A percentile compares a stretch with the other conserved stretches of the same genome.
Conservation (phyloP, 2,797 vertebrate species). For the Myotis daubentonii region DNA sequence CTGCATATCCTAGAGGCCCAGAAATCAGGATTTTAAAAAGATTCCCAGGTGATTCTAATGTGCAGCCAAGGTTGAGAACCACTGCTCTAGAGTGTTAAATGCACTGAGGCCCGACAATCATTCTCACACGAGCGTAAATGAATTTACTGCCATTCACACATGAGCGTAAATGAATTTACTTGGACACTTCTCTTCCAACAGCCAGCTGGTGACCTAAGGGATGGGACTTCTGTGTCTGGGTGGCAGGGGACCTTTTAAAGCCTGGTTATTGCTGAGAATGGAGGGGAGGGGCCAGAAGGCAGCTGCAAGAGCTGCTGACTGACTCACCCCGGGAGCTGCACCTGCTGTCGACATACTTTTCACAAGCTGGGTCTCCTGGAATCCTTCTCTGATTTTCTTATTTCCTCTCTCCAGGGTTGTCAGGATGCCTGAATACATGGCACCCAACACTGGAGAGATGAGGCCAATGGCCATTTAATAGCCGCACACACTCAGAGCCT, state of each 20-base stretch:
- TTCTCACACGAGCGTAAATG: not conserved
- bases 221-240: constrained; percentile 36
- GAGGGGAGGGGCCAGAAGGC: not conserved
- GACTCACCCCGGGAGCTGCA: not conserved
- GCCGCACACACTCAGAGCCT: not conserved
- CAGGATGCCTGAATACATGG: not conserved
- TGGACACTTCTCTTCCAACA: not conserved
- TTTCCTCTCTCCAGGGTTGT: not conserved
- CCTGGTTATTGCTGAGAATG: not conserved
- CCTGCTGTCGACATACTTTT: not conserved
- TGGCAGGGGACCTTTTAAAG: not conserved
- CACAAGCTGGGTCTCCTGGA: not conserved
- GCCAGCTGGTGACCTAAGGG: not conserved
- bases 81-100: not conserved
- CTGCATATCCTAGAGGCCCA: no score
- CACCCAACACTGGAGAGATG: not conserved
- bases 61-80: no score
- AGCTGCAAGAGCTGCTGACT: not conserved
- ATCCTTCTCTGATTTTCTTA: not conserved
- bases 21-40: no score
- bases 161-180: constrained; percentile 38
- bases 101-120: no score
- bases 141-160: not conserved
- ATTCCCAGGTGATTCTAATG: no score
- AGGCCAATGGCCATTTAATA: not conserved